Evolutionary conservation across 2,888 invertebrate genomes (phyloP).

Genomic region (Sarcophaga subvicina): DNA sequence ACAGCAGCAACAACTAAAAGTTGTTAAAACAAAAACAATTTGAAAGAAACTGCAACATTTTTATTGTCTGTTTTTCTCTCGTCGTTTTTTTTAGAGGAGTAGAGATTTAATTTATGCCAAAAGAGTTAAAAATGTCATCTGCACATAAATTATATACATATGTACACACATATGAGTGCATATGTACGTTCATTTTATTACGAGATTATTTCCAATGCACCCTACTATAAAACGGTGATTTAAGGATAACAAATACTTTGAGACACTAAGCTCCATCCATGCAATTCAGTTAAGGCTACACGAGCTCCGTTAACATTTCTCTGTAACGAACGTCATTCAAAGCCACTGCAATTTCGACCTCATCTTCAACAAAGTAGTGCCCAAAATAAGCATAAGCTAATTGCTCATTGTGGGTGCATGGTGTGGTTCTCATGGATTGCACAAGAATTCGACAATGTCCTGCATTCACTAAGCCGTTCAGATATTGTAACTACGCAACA

Average conservation of each 20-base stretch:
- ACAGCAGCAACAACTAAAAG: too few relatives aligned
- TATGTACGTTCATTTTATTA: neutral
- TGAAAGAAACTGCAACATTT: slow-evolving; percentile 2
- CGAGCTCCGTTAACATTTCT: too few relatives aligned
- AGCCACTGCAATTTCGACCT: too few relatives aligned
- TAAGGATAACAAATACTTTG: neutral
- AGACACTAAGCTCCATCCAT: neutral
- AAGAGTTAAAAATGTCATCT: slow-evolving; percentile 55
- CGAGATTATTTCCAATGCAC: neutral
- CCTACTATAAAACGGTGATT: neutral
- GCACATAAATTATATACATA: slow-evolving; percentile 59
- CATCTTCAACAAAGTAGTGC: too few relatives aligned
- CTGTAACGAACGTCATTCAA: too few relatives aligned
- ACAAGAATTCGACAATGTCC: too few relatives aligned
- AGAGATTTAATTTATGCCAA: slow-evolving; percentile 61
- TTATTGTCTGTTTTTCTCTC: neutral
- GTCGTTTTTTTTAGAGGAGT: too few relatives aligned
- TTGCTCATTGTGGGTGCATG: too few relatives aligned
- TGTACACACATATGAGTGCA: neutral
- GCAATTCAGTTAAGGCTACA: too few relatives aligned
- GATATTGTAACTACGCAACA: too few relatives aligned
- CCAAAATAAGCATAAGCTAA: accelerated
- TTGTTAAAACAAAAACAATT: neutral
- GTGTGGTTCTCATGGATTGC: too few relatives aligned
- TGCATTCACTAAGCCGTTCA: too few relatives aligned